These are phyloP conservation scores for Idaea biselata DNA, from an alignment of 2,888 invertebrate species.

Conservation along the genomic window DNA sequence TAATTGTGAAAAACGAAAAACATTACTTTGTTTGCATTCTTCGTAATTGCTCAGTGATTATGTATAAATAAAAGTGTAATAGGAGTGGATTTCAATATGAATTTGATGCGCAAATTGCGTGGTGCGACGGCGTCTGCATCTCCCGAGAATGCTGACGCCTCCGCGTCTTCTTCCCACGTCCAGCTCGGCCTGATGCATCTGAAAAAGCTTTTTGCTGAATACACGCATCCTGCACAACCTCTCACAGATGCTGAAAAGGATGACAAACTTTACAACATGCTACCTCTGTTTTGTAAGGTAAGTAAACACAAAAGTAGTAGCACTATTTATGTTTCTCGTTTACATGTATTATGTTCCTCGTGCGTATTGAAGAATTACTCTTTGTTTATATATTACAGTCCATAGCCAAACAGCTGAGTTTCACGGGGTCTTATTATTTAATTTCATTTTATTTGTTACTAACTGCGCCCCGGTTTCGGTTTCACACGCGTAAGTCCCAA, in stretches of 20 bases:
- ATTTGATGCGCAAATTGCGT: constrained; percentile 95
- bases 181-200: constrained; percentile 97
- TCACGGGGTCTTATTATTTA: too few relatives aligned
- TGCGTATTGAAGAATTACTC: neutral
- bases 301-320: constrained; percentile 3
- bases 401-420: too few relatives aligned
- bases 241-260: constrained; percentile 91
- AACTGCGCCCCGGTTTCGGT: too few relatives aligned
- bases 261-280: constrained; percentile 97
- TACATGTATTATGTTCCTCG: neutral
- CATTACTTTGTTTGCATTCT: neutral
- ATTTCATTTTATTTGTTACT: too few relatives aligned
- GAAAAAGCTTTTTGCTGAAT: constrained; percentile 97
- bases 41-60: constrained; percentile 2
- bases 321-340: neutral
- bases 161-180: constrained; percentile 86
- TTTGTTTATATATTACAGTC: too few relatives aligned
- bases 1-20: constrained; percentile 1
- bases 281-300: constrained; percentile 98
- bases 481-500: too few relatives aligned
- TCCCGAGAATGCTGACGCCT: constrained; percentile 79
- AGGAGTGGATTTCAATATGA: constrained; percentile 80
- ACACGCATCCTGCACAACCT: constrained; percentile 92
- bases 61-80: constrained; percentile 11
- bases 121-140: constrained; percentile 71